Base-by-base conservation (phyloP, 2,888 invertebrate species). In the Eremobia ochroleuca region DNA sequence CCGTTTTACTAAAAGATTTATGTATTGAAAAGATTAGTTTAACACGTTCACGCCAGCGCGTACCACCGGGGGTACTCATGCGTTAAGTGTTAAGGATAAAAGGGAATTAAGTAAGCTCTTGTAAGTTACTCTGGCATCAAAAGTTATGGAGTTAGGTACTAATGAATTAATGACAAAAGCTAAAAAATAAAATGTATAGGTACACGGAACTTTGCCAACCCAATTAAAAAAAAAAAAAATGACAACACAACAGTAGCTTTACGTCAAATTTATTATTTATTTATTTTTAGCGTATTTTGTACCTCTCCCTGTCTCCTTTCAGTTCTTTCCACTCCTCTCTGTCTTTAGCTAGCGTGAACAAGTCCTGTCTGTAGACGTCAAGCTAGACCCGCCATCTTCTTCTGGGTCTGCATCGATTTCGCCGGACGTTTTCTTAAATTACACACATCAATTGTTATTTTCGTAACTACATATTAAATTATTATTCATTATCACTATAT, bases 401-500 rank as follows among this genome's bases (percentile, higher is more conserved):
- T 0, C 1, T 52, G 3, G 25, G 4, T 11, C 25, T 52, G 25
- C 52, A 1, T 25, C 25, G 25, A 52, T 52, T 1, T 52, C 25
- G 4, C 1, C 11, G 25, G 11, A 52, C 8, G 9, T 52, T 52
- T 52, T 52, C 25, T 52, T 1, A 52, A 52, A 52, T 52, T 52
- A 21, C 1, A 64, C 11, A 8, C 25, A 13, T 18, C 13, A 25
- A 13, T 15, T 37, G 5, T 2, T 2, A 69, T 18, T 65, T 52
- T 37, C 25, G 1, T n/a, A 4, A 28, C 6, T 31, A n/a, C 25
- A 52, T 52, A 52, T 37, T 61, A 21, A 11, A 37, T 31, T n/a
- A 28, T 61, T 28, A 18, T 58, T 62, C 6, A 79, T 64, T 64
- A 79, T 55, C 28, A 18, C 25, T 64, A 2, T 40, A 28, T 34